phyloP scores from a whole-genome alignment of 2,113 vertebrate species.

The Stomatorhinus ivindoensis region DNA sequence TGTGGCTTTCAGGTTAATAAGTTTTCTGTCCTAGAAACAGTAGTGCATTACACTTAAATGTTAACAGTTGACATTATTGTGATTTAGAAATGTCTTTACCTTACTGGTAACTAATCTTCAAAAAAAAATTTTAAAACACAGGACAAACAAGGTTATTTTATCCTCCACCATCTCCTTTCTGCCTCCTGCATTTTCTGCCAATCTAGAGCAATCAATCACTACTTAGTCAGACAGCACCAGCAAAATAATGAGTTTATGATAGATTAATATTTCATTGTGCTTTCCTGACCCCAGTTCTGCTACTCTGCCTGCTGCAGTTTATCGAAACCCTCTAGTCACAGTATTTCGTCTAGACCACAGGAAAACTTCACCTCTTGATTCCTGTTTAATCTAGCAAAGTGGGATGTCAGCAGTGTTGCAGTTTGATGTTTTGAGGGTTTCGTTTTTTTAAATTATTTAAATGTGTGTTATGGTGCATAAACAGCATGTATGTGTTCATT shows the following conservation, averaged over 20 bases:
- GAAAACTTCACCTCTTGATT: conserved; percentile 1
- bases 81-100: background rate
- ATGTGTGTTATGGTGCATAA: background rate
- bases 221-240: conserved; percentile 42
- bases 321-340: conserved; percentile 17
- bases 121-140: conserved; percentile 13
- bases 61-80: background rate
- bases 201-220: conserved; percentile 51
- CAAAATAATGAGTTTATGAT: conserved; percentile 56
- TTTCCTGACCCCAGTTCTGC: conserved; percentile 27
- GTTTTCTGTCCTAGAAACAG: background rate
- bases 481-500: background rate
- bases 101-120: conserved; percentile 19
- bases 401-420: background rate
- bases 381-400: background rate
- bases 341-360: conserved; percentile 13
- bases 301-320: conserved; percentile 36
- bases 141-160: background rate
- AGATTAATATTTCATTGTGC: conserved; percentile 46
- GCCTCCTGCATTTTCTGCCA: conserved; percentile 28
- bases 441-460: background rate
- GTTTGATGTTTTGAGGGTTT: background rate
- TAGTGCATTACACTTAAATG: background rate
- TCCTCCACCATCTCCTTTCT: conserved; percentile 23
- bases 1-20: background rate